phyloP scores from a whole-genome alignment of 1,140 invertebrate genomes.

The Metaphire vulgaris region DNA sequence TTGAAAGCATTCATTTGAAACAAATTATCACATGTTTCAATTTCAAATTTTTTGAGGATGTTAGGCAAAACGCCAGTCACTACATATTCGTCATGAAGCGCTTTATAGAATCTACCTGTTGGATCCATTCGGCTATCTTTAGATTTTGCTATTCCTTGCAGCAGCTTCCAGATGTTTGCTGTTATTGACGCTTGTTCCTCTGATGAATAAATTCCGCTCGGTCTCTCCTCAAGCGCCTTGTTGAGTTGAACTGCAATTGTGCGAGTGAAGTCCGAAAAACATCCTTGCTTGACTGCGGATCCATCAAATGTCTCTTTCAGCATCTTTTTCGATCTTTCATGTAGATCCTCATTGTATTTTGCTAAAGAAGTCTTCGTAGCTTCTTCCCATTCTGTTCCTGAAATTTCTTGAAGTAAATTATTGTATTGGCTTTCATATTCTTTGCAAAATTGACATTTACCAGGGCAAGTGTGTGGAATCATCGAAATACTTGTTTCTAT shows the following conservation, averaged over 20 bases:
- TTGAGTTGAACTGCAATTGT: neutral
- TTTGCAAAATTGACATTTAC: neutral
- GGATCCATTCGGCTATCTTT: neutral
- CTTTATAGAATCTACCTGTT: neutral
- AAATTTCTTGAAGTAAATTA: neutral
- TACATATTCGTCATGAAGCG: neutral
- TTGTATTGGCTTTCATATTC: neutral
- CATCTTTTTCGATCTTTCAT: neutral
- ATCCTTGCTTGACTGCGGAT: neutral
- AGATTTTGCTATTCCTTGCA: neutral
- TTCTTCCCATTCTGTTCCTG: neutral
- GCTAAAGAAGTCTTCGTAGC: neutral
- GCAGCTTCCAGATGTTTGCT: neutral
- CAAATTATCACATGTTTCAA: neutral
- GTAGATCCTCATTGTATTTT: neutral
- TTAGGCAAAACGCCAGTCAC: neutral
- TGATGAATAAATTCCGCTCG: neutral
- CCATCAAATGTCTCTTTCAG: neutral
- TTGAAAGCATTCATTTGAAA: neutral
- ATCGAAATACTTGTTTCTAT: neutral
- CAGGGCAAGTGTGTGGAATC: neutral
- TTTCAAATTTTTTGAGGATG: neutral
- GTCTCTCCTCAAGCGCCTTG: neutral
- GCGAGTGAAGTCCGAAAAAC: neutral
- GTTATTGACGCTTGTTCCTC: neutral